Evolutionary conservation across 2,888 invertebrate genomes (phyloP).

Genomic region (Ectemnius lituratus): DNA sequence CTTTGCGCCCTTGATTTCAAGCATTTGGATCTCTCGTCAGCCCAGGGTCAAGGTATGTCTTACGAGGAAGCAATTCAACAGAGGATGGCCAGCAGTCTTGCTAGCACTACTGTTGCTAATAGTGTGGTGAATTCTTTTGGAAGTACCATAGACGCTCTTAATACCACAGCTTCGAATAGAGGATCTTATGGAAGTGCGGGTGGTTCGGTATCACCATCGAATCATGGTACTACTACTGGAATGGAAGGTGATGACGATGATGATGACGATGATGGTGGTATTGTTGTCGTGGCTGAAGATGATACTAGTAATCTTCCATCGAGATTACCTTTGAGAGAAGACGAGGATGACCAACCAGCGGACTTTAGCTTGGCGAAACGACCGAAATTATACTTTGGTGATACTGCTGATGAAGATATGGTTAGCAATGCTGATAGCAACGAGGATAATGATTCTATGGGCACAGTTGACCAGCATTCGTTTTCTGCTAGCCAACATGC

Average conservation of each 20-base stretch:
- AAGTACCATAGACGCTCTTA: slow-evolving; percentile 45
- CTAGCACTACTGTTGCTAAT: slow-evolving; percentile 74
- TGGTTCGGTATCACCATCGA: slow-evolving; percentile 60
- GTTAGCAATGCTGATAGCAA: slow-evolving; percentile 83
- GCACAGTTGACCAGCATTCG: slow-evolving; percentile 68
- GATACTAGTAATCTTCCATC: slow-evolving; percentile 77
- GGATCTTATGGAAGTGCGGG: slow-evolving; percentile 39
- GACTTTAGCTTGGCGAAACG: slow-evolving; percentile 85
- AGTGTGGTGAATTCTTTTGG: slow-evolving; percentile 73
- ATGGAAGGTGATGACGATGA: slow-evolving; percentile 75
- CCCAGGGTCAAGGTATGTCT: slow-evolving; percentile 73
- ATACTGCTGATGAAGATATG: slow-evolving; percentile 80
- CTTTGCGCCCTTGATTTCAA: slow-evolving; percentile 83
- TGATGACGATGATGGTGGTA: slow-evolving; percentile 85
- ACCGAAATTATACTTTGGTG: slow-evolving; percentile 80
- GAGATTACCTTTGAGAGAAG: slow-evolving; percentile 69
- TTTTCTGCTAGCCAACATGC: slow-evolving; percentile 66
- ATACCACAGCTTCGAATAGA: slow-evolving; percentile 30
- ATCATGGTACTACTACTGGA: slow-evolving; percentile 65
- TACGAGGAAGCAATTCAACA: slow-evolving; percentile 80
- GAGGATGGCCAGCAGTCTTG: slow-evolving; percentile 79
- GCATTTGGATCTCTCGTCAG: slow-evolving; percentile 82
- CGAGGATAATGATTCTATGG: slow-evolving; percentile 78
- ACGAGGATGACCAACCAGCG: slow-evolving; percentile 81
- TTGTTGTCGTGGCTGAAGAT: slow-evolving; percentile 87